Evolutionary conservation across 2,888 invertebrate genomes (phyloP).

Genomic region (Cybosia mesomella): DNA sequence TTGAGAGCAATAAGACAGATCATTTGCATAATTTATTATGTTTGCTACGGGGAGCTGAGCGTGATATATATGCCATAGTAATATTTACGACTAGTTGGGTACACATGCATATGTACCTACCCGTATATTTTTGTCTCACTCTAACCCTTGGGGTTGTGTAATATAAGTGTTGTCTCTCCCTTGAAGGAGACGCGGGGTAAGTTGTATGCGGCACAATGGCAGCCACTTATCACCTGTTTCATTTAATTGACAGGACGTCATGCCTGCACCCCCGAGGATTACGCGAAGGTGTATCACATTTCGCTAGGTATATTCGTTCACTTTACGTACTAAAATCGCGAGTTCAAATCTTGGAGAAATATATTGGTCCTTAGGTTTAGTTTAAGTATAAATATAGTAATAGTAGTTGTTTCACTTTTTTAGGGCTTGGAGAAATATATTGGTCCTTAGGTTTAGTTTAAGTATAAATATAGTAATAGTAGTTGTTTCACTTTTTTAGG

Average conservation of each 20-base stretch:
- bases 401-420: too few species aligned
- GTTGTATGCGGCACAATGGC: conserved; percentile 1
- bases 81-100: conserved; percentile 10
- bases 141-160: neutral
- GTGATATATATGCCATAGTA: conserved; percentile 16
- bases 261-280: neutral
- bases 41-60: conserved; percentile 29
- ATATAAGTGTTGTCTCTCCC: neutral
- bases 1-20: conserved; percentile 47
- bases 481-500: too few species aligned
- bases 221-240: conserved; percentile 1
- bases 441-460: too few species aligned
- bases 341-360: neutral
- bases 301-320: neutral
- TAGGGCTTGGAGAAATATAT: too few species aligned
- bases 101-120: conserved; percentile 2
- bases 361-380: neutral
- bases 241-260: conserved; percentile 5
- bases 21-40: conserved; percentile 54
- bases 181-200: neutral
- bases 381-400: too few species aligned
- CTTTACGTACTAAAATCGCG: neutral
- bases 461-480: too few species aligned
- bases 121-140: neutral
- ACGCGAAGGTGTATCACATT: neutral